These are phyloP conservation scores for Microplitis deprimator DNA, from an alignment of 2,888 invertebrate species.

Conservation along the genomic window DNA sequence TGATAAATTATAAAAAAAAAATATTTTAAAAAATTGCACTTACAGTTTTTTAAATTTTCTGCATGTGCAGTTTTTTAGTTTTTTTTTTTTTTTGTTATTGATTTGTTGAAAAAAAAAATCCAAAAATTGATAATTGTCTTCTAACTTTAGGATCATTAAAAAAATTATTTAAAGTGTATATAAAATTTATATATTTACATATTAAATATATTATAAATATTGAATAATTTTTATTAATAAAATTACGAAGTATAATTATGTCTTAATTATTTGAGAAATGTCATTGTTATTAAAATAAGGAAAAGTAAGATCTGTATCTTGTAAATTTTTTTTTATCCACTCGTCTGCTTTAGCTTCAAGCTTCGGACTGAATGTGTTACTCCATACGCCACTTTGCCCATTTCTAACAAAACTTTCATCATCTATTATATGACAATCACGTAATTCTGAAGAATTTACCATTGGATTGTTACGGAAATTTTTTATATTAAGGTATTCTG, in stretches of 20 bases:
- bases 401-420: constrained; percentile 77
- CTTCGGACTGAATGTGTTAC: constrained; percentile 79
- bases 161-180: constrained; percentile 1
- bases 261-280: background rate
- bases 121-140: no score
- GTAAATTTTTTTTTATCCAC: constrained; percentile 79
- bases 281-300: constrained; percentile 63
- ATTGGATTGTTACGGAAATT: constrained; percentile 86
- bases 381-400: constrained; percentile 78
- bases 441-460: constrained; percentile 81
- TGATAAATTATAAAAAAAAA: no score
- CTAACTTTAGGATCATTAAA: no score
- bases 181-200: constrained; percentile 26
- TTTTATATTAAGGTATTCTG: constrained; percentile 82
- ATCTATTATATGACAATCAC: constrained; percentile 76
- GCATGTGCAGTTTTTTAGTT: no score
- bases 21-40: no score
- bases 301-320: constrained; percentile 76
- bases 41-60: no score
- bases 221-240: constrained; percentile 21
- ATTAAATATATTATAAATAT: constrained; percentile 24
- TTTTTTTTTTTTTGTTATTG: no score
- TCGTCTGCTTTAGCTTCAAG: constrained; percentile 77
- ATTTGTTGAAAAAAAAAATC: no score
- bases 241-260: background rate